phyloP scores from a whole-genome alignment of 2,797 vertebrate species.

The Yasuhikotakia modesta region DNA sequence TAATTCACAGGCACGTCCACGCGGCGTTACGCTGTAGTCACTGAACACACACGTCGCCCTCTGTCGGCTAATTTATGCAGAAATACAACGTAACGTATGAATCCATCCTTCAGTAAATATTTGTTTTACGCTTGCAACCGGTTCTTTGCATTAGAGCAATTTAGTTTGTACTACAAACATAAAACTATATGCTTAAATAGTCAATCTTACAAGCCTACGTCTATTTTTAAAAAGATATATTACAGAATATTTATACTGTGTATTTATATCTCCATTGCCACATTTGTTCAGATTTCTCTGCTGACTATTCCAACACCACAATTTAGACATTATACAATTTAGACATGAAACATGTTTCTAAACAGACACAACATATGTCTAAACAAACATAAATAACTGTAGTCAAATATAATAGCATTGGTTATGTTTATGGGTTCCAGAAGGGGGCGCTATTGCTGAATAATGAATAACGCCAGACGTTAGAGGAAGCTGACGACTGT shows the following conservation, averaged over 20 bases:
- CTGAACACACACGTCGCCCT: conserved; percentile 14
- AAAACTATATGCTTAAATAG: no score
- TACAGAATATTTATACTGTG: no score
- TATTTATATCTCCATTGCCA: no score
- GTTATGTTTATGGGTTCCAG: neutral
- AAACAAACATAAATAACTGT: neutral
- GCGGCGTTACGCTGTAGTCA: neutral
- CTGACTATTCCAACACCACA: no score
- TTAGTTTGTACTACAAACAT: no score
- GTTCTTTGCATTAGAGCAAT: neutral
- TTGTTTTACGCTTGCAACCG: neutral
- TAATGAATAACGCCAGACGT: neutral
- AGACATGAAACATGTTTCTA: no score
- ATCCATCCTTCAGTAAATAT: neutral
- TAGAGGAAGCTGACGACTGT: neutral
- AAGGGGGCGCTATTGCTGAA: conserved; percentile 25
- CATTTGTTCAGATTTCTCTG: no score
- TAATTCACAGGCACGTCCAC: neutral
- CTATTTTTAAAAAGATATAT: no score
- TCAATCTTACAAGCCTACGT: no score
- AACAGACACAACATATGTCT: no score
- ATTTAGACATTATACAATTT: no score
- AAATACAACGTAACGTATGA: neutral
- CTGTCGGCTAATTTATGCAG: conserved; percentile 1
- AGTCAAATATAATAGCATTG: neutral